Evolutionary conservation across 2,113 vertebrate species (phyloP).

Genomic region (Microtus montanus): DNA sequence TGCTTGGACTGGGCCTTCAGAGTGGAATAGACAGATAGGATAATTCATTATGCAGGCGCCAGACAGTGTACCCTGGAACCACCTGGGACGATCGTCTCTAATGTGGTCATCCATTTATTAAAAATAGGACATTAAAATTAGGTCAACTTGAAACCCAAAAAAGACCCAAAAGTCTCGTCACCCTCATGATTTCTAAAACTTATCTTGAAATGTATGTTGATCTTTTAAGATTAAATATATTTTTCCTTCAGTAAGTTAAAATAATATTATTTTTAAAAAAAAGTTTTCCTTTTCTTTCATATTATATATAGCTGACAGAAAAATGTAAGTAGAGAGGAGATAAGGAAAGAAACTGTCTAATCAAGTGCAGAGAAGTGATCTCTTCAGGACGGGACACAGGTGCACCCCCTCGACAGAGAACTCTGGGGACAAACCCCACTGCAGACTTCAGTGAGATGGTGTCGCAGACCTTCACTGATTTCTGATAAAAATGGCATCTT

Average conservation of each 20-base stretch:
- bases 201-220: background rate
- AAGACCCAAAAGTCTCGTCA: background rate
- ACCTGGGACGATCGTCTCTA: background rate
- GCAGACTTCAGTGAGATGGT: constrained; percentile 14
- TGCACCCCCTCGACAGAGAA: background rate
- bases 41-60: constrained; percentile 15
- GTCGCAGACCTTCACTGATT: background rate
- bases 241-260: background rate
- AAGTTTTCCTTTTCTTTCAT: background rate
- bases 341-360: background rate
- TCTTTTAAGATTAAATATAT: background rate
- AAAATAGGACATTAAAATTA: constrained; percentile 34
- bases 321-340: background rate
- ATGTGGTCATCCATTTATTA: background rate
- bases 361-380: constrained; percentile 12
- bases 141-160: background rate
- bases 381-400: background rate
- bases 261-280: background rate
- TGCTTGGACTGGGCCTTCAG: background rate
- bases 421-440: background rate
- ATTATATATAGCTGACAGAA: background rate
- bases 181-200: constrained; percentile 14
- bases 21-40: background rate
- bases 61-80: background rate
- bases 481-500: background rate